These are phyloP conservation scores for Patagioenas fasciata DNA, from an alignment of 2,113 vertebrate species.

Conservation along the genomic window DNA sequence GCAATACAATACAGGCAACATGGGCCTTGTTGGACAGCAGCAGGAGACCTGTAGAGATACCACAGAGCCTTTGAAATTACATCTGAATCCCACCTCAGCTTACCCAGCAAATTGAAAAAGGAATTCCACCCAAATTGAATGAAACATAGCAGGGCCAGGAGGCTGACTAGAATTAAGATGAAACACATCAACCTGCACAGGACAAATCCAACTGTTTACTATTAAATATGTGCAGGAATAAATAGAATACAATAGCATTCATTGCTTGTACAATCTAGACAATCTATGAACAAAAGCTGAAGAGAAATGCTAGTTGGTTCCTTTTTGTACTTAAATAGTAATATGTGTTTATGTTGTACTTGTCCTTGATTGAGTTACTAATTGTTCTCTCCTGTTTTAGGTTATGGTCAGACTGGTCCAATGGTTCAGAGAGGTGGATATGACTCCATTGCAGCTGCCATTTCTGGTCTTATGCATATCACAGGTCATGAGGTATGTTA, in stretches of 20 bases:
- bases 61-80: background rate
- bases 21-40: background rate
- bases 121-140: background rate
- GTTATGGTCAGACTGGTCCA: slow-evolving; percentile 93
- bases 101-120: background rate
- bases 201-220: background rate
- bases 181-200: background rate
- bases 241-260: background rate
- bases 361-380: background rate
- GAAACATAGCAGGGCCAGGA: background rate
- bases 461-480: slow-evolving; percentile 94
- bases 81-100: background rate
- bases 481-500: slow-evolving; percentile 89
- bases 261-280: background rate
- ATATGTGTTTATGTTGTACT: background rate
- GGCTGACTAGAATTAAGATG: background rate
- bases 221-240: background rate
- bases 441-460: slow-evolving; percentile 89
- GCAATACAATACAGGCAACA: background rate
- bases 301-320: background rate
- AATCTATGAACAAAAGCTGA: background rate
- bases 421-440: slow-evolving; percentile 86
- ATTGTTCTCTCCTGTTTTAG: slow-evolving; percentile 68
- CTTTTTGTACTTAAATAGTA: background rate
- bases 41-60: background rate